A percentile compares a stretch with the other conserved stretches of the same genome.
Conservation (phyloP, 2,113 vertebrate genomes). For the Leptocoma aspasia region DNA sequence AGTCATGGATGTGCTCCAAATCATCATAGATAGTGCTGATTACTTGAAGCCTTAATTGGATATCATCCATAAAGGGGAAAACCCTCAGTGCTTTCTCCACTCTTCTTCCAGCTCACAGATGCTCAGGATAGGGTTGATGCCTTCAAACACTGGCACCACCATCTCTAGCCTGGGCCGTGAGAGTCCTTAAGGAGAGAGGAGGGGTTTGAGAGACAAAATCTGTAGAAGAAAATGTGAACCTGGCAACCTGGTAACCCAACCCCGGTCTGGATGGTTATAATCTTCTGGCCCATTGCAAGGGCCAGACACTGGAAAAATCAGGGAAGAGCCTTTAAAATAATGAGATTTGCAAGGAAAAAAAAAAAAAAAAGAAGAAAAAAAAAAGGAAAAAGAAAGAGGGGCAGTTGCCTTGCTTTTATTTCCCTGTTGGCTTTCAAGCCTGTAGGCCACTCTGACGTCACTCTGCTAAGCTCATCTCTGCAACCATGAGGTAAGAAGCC, state of each 20-base stretch:
- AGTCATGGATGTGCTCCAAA: background rate
- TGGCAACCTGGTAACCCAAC: background rate
- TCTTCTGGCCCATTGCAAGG: background rate
- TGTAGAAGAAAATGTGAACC: background rate
- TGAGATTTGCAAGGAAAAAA: background rate
- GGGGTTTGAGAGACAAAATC: background rate
- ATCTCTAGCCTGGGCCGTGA: background rate
- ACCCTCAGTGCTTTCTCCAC: background rate
- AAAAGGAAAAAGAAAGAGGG: background rate
- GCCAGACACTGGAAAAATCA: background rate
- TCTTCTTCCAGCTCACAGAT: background rate
- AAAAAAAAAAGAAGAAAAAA: background rate
- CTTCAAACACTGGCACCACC: background rate
- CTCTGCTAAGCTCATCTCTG: background rate
- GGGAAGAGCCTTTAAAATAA: background rate
- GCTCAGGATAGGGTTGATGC: background rate
- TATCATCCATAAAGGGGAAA: background rate
- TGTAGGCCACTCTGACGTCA: background rate
- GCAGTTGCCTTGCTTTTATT: conserved; percentile 1
- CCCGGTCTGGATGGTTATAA: background rate
- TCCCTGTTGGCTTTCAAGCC: background rate
- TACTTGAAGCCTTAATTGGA: background rate
- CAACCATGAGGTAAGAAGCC: background rate
- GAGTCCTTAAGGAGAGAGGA: background rate
- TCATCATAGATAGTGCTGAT: background rate